Conservation (phyloP, 2,113 vertebrate genomes). For the Actenoides lindsayi region DNA sequence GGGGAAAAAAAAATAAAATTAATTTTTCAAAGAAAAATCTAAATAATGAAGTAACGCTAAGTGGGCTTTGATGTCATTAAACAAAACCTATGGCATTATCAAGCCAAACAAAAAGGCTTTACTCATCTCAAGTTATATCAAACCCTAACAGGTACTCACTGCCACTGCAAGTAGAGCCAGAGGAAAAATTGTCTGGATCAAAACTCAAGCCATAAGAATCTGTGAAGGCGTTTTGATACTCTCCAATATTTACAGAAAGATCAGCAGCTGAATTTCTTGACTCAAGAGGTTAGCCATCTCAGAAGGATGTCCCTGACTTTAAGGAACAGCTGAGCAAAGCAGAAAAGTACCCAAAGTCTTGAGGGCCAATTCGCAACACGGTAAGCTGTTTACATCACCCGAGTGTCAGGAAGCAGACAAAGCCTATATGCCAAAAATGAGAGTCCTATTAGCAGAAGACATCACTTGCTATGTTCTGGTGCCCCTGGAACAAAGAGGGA, state of each 20-base stretch:
- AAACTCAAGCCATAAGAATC: background rate
- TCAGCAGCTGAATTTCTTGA: background rate
- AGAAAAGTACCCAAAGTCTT: background rate
- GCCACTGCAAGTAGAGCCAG: background rate
- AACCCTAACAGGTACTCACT: background rate
- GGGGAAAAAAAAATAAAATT: background rate
- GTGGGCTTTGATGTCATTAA: background rate
- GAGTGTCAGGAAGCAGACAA: background rate
- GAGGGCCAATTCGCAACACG: background rate
- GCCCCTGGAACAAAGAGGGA: background rate
- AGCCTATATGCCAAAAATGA: background rate
- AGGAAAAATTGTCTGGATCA: background rate
- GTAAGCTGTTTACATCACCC: background rate
- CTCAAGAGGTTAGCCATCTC: background rate
- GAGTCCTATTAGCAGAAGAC: background rate
- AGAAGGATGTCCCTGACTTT: background rate
- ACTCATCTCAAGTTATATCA: background rate
- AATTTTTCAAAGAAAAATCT: background rate
- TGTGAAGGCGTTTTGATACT: background rate
- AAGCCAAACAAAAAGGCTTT: background rate
- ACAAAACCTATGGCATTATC: background rate
- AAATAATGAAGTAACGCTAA: background rate
- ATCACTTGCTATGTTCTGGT: background rate
- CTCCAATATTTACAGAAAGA: background rate
- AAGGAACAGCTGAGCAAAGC: background rate